Evolutionary conservation across 1,140 invertebrate genomes (phyloP), one percentile per base, ranked within the genome.

Genomic region (Gyrodactylus salaris): DNA sequence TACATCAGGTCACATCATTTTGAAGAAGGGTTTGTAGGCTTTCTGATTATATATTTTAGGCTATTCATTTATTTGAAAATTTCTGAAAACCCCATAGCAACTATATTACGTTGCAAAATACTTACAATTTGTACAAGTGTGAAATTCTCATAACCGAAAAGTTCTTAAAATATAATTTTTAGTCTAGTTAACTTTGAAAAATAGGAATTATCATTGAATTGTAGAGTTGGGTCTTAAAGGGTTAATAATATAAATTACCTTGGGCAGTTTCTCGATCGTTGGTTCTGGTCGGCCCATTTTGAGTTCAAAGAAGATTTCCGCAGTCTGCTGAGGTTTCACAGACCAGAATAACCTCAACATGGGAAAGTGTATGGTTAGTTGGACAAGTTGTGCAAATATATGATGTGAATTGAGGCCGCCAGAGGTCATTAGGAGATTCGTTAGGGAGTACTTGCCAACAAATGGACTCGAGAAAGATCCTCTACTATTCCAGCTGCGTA

Each of bases 351-450:
- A 82, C 76, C 89, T 86, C 25, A 97, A 82, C 76, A 86, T 86
- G 1, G 92, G 91, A 81, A 96, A 96, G 80, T 95, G 89, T 75
- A 96, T 81, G 0, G 91, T 95, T 0, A 97, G 82, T n/a, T 96
- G 82, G 76, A 91, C 86, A 22, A 95, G 79, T 79, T 89, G 89
- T 75, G 87, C 78, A 71, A 78, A 54, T 54, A 54, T 54, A 54
- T 54, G 34, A 54, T 54, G 34, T 7, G 34, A 54, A n/a, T 54
- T 54, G 7, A 54, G 34, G n/a, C 34, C 34, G 7, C 34, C 34
- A 16, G 34, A 54, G n/a, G 34, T 54, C n/a, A n/a, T 54, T n/a
- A 16, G 34, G 7, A 54, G n/a, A n/a, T 54, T 54, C 34, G 34
- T n/a, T 7, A 54, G 34, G 34, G 34, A 54, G n/a, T 54, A 54